Evolutionary conservation across 1,140 invertebrate genomes (phyloP), one percentile per base, ranked within the genome.

Genomic region (Eupristina koningsbergeri): DNA sequence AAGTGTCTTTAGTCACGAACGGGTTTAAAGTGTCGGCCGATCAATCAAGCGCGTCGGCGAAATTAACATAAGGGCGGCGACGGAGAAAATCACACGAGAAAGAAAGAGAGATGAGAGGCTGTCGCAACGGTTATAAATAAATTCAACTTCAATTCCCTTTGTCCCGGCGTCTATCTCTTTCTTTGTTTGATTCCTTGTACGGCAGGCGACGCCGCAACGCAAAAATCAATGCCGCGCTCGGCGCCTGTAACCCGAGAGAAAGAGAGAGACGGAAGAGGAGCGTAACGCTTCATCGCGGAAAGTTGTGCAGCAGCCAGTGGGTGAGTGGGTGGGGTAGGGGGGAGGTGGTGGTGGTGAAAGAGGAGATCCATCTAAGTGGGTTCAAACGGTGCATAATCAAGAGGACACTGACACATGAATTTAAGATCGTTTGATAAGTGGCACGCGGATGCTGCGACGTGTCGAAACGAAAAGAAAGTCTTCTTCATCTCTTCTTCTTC

Each of bases 391-490:
- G 64, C 75, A 71, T 78, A 78, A 83, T 83, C 50, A 83, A 83
- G 81, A 77, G 81, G 75, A 67, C 81, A 78, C 75, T 83, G 74
- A 78, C 81, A 83, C 63, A 58, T 22, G 53, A 81, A 73, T 73
- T 74, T 71, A 58, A 50, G 64, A 31, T 69, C n/a, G 17, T 17
- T 36, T 50, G 47, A 61, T 26, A 61, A 76, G 74, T 76, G 74
- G 50, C 22, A 53, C 75, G 75, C 53, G 53, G 31, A 77, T 34
- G 75, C 53, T 77, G 19, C 19, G 31, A 50, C 22, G 50, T 39
- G 67, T 39, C n/a, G 75, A 63, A 39, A 29, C 36, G 1, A 74
- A 58, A 61, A 58, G 74, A 76, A 53, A 53, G 22, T 26, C 15
- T 31, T n/a, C n/a, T n/a, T n/a, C 74, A 34, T 31, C 47, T 53